A percentile compares a stretch with the other conserved stretches of the same genome.
These are phyloP conservation scores for Equus przewalskii DNA, from an alignment of 2,113 vertebrate genomes.

Conservation along the genomic window DNA sequence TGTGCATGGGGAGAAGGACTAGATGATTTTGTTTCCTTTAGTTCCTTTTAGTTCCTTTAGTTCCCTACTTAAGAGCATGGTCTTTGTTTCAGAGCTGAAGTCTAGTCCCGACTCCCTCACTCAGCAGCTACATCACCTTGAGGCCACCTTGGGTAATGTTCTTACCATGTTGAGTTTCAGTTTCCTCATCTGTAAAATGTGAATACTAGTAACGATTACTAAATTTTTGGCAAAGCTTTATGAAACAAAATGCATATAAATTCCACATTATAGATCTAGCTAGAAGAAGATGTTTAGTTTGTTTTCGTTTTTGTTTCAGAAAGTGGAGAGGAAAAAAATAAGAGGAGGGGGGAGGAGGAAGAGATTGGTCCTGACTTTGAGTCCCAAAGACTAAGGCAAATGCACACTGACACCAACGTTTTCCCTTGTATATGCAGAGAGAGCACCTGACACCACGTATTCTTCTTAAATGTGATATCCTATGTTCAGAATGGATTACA, in stretches of 20 bases:
- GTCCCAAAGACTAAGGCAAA: background rate
- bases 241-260: background rate
- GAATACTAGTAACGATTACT: background rate
- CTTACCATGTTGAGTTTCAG: background rate
- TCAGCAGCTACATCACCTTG: background rate
- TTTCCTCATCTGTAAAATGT: background rate
- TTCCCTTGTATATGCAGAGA: background rate
- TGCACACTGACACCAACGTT: background rate
- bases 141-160: rapidly evolving
- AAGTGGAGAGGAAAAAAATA: background rate
- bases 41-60: background rate
- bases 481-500: background rate
- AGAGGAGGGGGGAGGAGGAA: too few relatives aligned
- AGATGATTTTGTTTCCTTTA: background rate
- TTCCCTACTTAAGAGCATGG: background rate
- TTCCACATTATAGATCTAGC: background rate
- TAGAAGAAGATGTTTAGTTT: background rate
- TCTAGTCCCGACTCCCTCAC: background rate
- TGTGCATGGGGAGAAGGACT: background rate
- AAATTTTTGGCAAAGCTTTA: background rate
- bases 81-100: background rate
- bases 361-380: background rate
- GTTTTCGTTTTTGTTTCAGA: background rate
- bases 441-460: background rate
- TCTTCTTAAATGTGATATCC: background rate